Evolutionary conservation across 37 sponge, comb jelly and placozoan genomes (phyloP).

Genomic region (Spongilla lacustris): DNA sequence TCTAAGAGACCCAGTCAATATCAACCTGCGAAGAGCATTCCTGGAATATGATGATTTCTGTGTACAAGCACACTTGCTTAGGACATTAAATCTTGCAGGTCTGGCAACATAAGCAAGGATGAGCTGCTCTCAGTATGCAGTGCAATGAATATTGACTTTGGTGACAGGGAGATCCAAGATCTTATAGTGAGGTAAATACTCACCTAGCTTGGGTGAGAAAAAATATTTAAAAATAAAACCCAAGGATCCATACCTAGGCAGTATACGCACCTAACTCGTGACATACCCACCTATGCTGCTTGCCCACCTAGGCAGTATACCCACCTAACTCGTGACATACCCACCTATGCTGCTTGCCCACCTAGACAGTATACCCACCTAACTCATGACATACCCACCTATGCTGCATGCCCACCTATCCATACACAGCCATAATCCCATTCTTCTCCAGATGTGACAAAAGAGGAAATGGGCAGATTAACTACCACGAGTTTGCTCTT

Average conservation of each 20-base stretch:
- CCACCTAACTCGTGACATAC: too few species aligned
- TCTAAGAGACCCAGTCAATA: slow-evolving; percentile 78
- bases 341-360: too few species aligned
- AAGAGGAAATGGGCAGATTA: slow-evolving; percentile 75
- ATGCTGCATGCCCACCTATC: too few species aligned
- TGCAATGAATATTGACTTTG: slow-evolving; percentile 24
- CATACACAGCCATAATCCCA: neutral
- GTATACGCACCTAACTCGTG: too few species aligned
- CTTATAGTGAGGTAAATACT: slow-evolving; percentile 48
- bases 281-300: neutral
- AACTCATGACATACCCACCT: too few species aligned
- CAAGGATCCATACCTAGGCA: too few species aligned
- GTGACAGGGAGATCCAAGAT: slow-evolving; percentile 42
- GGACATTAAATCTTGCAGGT: too few species aligned
- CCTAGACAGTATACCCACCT: neutral
- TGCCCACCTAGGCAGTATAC: neutral
- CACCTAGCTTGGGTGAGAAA: neutral
- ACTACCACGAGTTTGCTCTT: slow-evolving; percentile 87
- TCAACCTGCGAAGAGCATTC: slow-evolving; percentile 82
- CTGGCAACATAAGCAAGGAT: slow-evolving; percentile 52
- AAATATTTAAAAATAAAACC: too few species aligned
- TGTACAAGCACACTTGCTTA: too few species aligned
- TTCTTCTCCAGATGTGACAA: slow-evolving; percentile 51
- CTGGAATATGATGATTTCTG: slow-evolving; percentile 81
- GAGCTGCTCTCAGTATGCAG: slow-evolving; percentile 47